Base-by-base conservation (phyloP, 2,113 vertebrate genomes). In the Dicentrarchus labrax region DNA sequence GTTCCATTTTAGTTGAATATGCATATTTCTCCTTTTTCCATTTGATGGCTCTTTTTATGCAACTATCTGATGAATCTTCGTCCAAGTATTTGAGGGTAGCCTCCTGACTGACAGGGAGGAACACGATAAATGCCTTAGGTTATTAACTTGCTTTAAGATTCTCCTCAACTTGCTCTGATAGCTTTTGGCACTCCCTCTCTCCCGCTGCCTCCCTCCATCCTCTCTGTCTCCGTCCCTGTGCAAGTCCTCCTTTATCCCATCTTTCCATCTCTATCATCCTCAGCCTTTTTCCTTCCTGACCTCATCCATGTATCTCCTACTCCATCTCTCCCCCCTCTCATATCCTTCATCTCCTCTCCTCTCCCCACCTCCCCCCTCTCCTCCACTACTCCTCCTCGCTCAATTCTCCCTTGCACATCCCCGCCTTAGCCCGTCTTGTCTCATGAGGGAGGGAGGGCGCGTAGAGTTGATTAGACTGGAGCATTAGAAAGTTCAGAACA, bases 391-490 rank as follows among this genome's bases (percentile, higher is more conserved):
- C 76, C 67, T 82, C 80, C 84, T 72, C 38, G 11, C 39, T 59
- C 70, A 24, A 13, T 84, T 84, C 82, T 83, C 80, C 38, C 56
- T 78, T 15, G 61, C 85, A 82, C 78, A 75, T 88, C 83, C 83
- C 86, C 64, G 76, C 83, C 84, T 85, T 22, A 61, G 59, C 80
- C 70, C 19, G 53, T 85, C 86, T 88, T 66, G 77, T 92, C 92
- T 94, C 86, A 75, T 64, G 84, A 86, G 90, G 75, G 60, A 70
- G 71, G 62, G 59, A 76, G 86, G 68, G 70, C 68, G 69, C 62
- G 36, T 21, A 86, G 84, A 92, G 88, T 93, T 93, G 92, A 94
- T 94, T 92, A 92, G 90, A 88, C 84, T 54, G 81, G 72, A 92
- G 89, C 76, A 74, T 90, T 92, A 80, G 87, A 86, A 91, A 88